These are phyloP conservation scores for Zaprionus camerounensis DNA, from an alignment of 1,140 invertebrate genomes.

Conservation along the genomic window DNA sequence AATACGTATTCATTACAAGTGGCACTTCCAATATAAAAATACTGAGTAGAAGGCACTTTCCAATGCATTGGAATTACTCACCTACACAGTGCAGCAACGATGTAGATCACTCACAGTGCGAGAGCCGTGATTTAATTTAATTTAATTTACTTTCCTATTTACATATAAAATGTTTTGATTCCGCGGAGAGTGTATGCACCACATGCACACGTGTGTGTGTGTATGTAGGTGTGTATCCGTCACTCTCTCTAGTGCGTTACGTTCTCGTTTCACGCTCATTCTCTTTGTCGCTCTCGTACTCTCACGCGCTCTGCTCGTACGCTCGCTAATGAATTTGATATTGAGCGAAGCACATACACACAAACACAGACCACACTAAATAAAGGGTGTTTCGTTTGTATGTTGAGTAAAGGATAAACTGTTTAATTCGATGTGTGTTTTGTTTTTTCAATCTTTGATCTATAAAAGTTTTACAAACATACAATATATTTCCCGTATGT, in stretches of 20 bases:
- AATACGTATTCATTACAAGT: neutral
- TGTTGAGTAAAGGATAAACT: constrained; percentile 6
- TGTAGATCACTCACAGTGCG: constrained; percentile 17
- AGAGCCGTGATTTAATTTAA: constrained; percentile 48
- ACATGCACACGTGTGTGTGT: neutral
- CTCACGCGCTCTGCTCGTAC: constrained; percentile 3
- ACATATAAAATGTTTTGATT: constrained; percentile 27
- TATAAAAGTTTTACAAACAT: too few relatives aligned
- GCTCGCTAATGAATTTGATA: constrained; percentile 31
- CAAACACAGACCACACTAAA: constrained; percentile 1
- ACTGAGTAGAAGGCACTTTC: constrained; percentile 11
- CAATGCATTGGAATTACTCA: constrained; percentile 7
- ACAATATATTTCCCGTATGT: too few relatives aligned
- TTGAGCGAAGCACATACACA: constrained; percentile 34
- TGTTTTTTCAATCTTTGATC: too few relatives aligned
- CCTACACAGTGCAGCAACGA: neutral
- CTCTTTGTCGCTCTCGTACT: constrained; percentile 8
- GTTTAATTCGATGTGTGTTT: too few relatives aligned
- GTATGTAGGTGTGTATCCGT: constrained; percentile 9
- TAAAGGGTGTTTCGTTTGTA: constrained; percentile 53
- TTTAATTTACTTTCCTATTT: constrained; percentile 33
- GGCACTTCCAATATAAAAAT: neutral
- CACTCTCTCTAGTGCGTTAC: constrained; percentile 7
- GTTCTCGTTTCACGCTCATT: constrained; percentile 8
- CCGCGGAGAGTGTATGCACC: constrained; percentile 8